phyloP scores from a whole-genome alignment of 1,140 invertebrate species.

The Drosophila suzukii region DNA sequence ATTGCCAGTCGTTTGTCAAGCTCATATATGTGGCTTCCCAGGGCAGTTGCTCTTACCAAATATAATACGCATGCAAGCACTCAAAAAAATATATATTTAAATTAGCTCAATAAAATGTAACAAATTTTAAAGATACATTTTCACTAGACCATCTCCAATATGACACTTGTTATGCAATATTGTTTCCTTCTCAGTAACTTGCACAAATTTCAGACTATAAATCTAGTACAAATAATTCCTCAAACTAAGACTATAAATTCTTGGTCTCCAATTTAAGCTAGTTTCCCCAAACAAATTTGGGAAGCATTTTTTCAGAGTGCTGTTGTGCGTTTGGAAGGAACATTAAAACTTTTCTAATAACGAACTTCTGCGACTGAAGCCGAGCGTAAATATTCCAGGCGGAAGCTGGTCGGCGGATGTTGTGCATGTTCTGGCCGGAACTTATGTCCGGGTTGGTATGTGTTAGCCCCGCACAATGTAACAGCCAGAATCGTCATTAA shows the following conservation, averaged over 20 bases:
- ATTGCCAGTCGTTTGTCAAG: slow-evolving; percentile 33
- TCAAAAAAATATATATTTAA: neutral
- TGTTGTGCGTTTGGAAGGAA: slow-evolving; percentile 60
- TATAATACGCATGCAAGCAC: slow-evolving; percentile 1
- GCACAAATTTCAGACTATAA: neutral
- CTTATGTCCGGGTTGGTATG: slow-evolving; percentile 28
- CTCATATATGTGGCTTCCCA: slow-evolving; percentile 8
- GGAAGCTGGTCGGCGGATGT: slow-evolving; percentile 62
- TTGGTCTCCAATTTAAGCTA: neutral
- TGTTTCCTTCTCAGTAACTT: too few relatives aligned
- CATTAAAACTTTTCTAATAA: slow-evolving; percentile 82
- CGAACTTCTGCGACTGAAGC: slow-evolving; percentile 65
- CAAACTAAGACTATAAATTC: neutral
- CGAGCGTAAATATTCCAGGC: slow-evolving; percentile 72
- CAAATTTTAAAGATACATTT: too few relatives aligned
- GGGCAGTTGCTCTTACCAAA: neutral
- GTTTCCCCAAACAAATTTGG: neutral
- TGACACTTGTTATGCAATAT: too few relatives aligned
- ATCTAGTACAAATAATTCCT: neutral
- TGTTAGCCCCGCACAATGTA: slow-evolving; percentile 25
- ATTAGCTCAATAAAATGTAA: too few relatives aligned
- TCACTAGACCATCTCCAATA: too few relatives aligned
- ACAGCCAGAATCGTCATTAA: slow-evolving; percentile 38
- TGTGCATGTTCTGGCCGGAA: slow-evolving; percentile 38
- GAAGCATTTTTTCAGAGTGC: neutral